phyloP scores from a whole-genome alignment of 2,888 invertebrate species.

The Caenorhabditis sp. region DNA sequence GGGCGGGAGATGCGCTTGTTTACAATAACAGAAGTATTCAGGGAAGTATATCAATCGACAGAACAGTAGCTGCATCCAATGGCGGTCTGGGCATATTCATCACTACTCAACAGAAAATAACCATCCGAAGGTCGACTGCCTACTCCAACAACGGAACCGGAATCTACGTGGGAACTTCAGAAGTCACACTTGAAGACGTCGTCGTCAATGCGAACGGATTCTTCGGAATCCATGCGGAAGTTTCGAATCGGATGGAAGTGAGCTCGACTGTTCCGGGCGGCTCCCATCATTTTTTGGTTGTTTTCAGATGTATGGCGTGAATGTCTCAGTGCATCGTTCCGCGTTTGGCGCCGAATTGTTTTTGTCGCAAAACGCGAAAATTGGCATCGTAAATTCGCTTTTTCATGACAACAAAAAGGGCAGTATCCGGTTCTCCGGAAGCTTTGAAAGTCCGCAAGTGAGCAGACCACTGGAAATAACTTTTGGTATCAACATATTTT shows the following conservation, averaged over 20 bases:
- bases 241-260: conserved; percentile 45
- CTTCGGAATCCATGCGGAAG: conserved; percentile 53
- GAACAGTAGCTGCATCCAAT: conserved; percentile 39
- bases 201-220: conserved; percentile 51
- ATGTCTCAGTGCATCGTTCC: conserved; percentile 48
- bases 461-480: too few relatives aligned
- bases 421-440: conserved; percentile 42
- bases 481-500: too few relatives aligned
- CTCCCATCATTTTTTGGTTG: background rate
- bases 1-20: too few relatives aligned
- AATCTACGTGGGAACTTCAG: conserved; percentile 44
- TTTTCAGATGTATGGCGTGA: conserved; percentile 54
- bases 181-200: conserved; percentile 44
- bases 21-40: conserved; percentile 10
- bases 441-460: conserved; percentile 31
- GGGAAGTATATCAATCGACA: conserved; percentile 48
- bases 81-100: conserved; percentile 51
- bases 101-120: conserved; percentile 17
- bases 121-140: conserved; percentile 24
- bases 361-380: conserved; percentile 23
- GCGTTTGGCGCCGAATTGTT: conserved; percentile 31
- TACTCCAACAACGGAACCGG: conserved; percentile 57
- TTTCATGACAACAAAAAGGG: conserved; percentile 63
- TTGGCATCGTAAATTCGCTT: conserved; percentile 40
- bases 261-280: background rate